Percentiles rank a stretch among this genome's conserved stretches.
These are phyloP conservation scores for Callaeas wilsoni DNA, from an alignment of 2,113 vertebrate species.

Conservation along the genomic window DNA sequence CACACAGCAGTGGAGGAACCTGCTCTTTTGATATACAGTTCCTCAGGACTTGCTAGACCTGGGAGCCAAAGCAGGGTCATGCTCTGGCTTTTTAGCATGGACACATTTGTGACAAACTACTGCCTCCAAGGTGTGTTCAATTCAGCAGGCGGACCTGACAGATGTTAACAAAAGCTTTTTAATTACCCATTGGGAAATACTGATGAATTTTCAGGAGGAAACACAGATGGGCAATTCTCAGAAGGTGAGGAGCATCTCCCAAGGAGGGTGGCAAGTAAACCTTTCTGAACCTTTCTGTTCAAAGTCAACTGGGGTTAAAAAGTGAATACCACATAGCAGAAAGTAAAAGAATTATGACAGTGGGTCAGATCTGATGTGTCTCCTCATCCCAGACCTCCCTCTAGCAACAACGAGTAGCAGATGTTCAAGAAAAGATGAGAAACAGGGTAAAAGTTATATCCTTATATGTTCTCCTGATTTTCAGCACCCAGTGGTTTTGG, in stretches of 20 bases:
- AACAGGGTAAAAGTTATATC: not conserved
- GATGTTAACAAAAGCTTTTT: not conserved
- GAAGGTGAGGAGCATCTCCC: not conserved
- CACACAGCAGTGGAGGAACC: not conserved
- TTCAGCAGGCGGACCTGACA: not conserved
- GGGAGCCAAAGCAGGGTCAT: not conserved
- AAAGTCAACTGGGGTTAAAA: not conserved
- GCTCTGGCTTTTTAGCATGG: not conserved
- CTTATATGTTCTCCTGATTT: not conserved
- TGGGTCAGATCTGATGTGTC: not conserved
- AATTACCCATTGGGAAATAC: not conserved
- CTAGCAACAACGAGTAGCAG: not conserved
- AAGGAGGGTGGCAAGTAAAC: not conserved
- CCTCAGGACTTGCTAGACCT: not conserved
- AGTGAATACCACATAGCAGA: not conserved
- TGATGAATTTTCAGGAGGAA: not conserved
- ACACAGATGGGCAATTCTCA: not conserved
- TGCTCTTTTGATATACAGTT: not conserved
- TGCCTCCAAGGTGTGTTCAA: not conserved
- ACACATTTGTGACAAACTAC: not conserved
- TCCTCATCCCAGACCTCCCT: not conserved
- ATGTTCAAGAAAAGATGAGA: conserved; percentile 8
- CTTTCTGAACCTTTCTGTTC: not conserved
- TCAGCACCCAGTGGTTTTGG: not conserved
- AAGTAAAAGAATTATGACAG: not conserved